A percentile compares a stretch with the other conserved stretches of the same genome.
Evolutionary conservation across 2,888 invertebrate genomes (phyloP).

Genomic region (Nasonia oneida): DNA sequence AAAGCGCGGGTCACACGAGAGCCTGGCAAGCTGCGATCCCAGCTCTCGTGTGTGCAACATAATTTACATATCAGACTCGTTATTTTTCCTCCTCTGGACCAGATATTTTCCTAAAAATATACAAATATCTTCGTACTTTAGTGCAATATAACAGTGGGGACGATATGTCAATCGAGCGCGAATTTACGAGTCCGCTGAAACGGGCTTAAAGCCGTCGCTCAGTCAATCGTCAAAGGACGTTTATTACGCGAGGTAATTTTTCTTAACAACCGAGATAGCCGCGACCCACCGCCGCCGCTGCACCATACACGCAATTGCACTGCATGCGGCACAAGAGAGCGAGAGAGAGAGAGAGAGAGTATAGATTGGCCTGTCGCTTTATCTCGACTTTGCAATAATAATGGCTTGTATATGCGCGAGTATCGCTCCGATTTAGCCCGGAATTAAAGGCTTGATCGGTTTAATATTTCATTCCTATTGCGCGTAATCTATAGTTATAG

Average conservation of each 20-base stretch:
- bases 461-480: slow-evolving; percentile 34
- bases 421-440: slow-evolving; percentile 36
- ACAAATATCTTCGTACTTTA: neutral
- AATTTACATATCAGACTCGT: slow-evolving; percentile 12
- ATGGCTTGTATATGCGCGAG: slow-evolving; percentile 28
- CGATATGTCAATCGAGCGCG: neutral
- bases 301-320: neutral
- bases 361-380: slow-evolving; percentile 37
- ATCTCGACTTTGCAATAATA: slow-evolving; percentile 42
- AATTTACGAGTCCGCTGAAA: slow-evolving; percentile 47
- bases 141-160: neutral
- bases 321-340: neutral
- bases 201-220: slow-evolving; percentile 40
- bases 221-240: slow-evolving; percentile 37
- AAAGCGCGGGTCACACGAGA: slow-evolving; percentile 37
- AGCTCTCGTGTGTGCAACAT: slow-evolving; percentile 28
- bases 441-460: slow-evolving; percentile 43
- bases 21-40: neutral
- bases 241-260: slow-evolving; percentile 48
- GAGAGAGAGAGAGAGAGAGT: slow-evolving; percentile 16
- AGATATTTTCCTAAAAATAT: neutral
- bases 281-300: neutral
- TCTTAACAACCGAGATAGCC: slow-evolving; percentile 50
- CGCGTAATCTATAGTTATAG: slow-evolving; percentile 5
- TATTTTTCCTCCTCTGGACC: slow-evolving; percentile 19